Evolutionary conservation across 92 coral and sea anemone genomes (phyloP).

Genomic region (Phenganax marumi): DNA sequence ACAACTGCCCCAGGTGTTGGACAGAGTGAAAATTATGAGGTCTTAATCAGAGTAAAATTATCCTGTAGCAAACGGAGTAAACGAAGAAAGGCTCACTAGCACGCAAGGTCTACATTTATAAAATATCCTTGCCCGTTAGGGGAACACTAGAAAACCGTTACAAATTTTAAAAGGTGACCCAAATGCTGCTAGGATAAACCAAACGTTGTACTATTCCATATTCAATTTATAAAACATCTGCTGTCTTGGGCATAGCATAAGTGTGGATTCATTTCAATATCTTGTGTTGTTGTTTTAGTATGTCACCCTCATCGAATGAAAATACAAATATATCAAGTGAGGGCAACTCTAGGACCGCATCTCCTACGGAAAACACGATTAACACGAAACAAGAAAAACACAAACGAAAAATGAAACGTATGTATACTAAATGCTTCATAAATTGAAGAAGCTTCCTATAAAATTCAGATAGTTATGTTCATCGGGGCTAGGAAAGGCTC

Average conservation of each 20-base stretch:
- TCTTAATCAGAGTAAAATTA: too few relatives aligned
- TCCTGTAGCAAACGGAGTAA: too few relatives aligned
- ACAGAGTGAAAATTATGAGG: too few relatives aligned
- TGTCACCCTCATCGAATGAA: constrained; percentile 22
- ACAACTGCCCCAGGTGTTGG: too few relatives aligned
- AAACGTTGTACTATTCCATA: too few relatives aligned
- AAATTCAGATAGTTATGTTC: background rate
- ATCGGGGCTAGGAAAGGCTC: background rate
- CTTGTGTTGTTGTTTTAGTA: background rate
- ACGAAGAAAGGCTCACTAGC: too few relatives aligned
- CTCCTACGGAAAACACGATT: constrained; percentile 9
- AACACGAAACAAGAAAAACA: constrained; percentile 11
- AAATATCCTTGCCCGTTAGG: too few relatives aligned
- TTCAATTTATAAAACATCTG: too few relatives aligned
- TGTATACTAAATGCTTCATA: background rate
- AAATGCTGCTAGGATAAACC: too few relatives aligned
- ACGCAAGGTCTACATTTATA: too few relatives aligned
- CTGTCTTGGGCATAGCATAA: background rate
- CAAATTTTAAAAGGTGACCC: too few relatives aligned
- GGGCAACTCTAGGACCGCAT: background rate
- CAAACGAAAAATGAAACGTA: constrained; percentile 25
- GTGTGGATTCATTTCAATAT: background rate
- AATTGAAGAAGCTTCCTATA: background rate
- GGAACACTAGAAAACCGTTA: too few relatives aligned
- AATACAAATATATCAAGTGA: background rate